A percentile compares a stretch with the other conserved stretches of the same genome.
Evolutionary conservation across 2,113 vertebrate genomes (phyloP).

Genomic region (Alligator sinensis): DNA sequence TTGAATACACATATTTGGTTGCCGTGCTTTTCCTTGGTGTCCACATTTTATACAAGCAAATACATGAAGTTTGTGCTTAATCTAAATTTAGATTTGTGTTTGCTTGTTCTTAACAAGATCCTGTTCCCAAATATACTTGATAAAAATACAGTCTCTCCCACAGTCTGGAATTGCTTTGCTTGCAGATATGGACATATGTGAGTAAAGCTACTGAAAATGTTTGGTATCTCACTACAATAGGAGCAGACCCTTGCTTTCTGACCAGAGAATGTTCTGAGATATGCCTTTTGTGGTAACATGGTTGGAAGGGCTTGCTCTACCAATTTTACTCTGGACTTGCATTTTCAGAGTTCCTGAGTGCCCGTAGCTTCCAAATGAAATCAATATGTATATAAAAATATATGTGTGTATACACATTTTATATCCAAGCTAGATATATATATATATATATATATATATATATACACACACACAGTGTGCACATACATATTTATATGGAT

Average conservation of each 20-base stretch:
- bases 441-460: background rate
- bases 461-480: background rate
- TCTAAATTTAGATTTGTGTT: slow-evolving; percentile 1
- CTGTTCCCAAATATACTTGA: background rate
- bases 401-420: background rate
- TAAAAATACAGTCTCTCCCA: background rate
- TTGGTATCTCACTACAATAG: background rate
- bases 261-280: background rate
- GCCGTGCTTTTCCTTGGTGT: slow-evolving; percentile 24
- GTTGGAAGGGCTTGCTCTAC: background rate
- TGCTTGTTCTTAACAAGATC: background rate
- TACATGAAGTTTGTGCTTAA: background rate
- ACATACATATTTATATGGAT: background rate
- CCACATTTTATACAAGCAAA: background rate
- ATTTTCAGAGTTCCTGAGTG: background rate
- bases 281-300: rapidly evolving
- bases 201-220: background rate
- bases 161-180: background rate
- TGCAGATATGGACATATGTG: background rate
- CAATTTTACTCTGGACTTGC: background rate
- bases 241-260: background rate
- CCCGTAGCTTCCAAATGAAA: background rate
- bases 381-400: slow-evolving; percentile 26
- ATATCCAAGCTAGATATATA: background rate
- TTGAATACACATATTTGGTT: slow-evolving; percentile 42